phyloP scores from a whole-genome alignment of 2,113 vertebrate species.

The Uropsilus gracilis region DNA sequence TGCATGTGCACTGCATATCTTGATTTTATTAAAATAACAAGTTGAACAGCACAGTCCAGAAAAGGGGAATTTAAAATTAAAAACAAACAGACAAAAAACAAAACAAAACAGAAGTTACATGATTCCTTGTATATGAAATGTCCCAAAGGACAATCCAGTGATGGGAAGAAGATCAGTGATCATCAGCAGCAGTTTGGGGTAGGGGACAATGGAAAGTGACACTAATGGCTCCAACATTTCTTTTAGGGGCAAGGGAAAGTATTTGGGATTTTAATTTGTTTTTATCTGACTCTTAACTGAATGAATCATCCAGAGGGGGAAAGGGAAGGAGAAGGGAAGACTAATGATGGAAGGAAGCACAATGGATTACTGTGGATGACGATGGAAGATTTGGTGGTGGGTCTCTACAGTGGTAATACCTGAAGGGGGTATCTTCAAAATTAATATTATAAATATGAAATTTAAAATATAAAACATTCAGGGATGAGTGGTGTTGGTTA shows the following conservation, averaged over 20 bases:
- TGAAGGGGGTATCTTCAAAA: too few relatives aligned
- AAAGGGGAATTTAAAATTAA: too few relatives aligned
- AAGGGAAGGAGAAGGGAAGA: too few relatives aligned
- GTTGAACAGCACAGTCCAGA: slow-evolving; percentile 86
- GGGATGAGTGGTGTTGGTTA: neutral
- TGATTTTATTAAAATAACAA: slow-evolving; percentile 99
- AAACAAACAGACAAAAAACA: neutral
- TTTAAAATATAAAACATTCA: neutral
- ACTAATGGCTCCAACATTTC: neutral
- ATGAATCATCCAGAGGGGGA: too few relatives aligned
- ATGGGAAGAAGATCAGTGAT: neutral
- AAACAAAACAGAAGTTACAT: too few relatives aligned
- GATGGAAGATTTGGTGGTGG: too few relatives aligned
- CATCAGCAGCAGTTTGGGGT: neutral
- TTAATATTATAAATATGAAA: too few relatives aligned
- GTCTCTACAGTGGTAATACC: too few relatives aligned
- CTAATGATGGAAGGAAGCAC: too few relatives aligned
- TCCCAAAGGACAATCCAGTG: neutral
- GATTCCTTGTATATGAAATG: neutral
- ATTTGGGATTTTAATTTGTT: too few relatives aligned
- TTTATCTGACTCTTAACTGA: too few relatives aligned
- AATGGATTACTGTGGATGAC: too few relatives aligned
- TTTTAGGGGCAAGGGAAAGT: neutral
- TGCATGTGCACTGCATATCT: slow-evolving; percentile 98
- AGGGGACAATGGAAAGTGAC: neutral